Evolutionary conservation across 2,113 vertebrate species (phyloP).

Genomic region (Tautogolabrus adspersus): DNA sequence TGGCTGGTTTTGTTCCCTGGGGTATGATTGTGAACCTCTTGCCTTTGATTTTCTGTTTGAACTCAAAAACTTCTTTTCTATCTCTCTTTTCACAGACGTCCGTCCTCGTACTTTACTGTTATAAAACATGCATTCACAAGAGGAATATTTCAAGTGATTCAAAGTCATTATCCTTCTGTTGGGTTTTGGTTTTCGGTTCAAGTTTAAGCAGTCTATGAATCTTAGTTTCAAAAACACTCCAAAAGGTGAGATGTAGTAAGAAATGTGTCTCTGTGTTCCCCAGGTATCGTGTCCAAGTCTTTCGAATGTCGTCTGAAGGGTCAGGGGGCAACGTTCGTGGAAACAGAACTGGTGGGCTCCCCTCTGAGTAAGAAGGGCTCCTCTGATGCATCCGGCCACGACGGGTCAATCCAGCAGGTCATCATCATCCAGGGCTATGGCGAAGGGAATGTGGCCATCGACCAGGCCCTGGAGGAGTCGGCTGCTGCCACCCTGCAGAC

Average conservation of each 20-base stretch:
- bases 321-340: slow-evolving; percentile 95
- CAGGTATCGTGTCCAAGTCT: slow-evolving; percentile 98
- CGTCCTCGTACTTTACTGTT: not conserved
- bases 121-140: not conserved
- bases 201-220: too few species aligned
- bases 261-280: slow-evolving; percentile 33
- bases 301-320: slow-evolving; percentile 97
- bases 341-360: slow-evolving; percentile 85
- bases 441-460: slow-evolving; percentile 86
- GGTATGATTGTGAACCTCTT: too few species aligned
- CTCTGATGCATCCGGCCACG: slow-evolving; percentile 64
- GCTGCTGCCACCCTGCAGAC: slow-evolving; percentile 96
- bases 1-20: not conserved
- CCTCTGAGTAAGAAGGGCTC: slow-evolving; percentile 50
- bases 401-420: slow-evolving; percentile 90
- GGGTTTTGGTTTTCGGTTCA: too few species aligned
- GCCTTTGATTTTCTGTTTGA: not conserved
- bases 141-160: too few species aligned
- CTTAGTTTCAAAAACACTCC: too few species aligned
- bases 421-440: slow-evolving; percentile 96
- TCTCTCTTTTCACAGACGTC: not conserved
- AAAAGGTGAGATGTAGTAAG: too few species aligned
- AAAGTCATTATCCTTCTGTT: too few species aligned
- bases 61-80: not conserved
- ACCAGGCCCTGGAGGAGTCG: slow-evolving; percentile 92